These are phyloP conservation scores for Tetragnatha versicolor DNA, from an alignment of 1,140 invertebrate genomes.

Conservation along the genomic window DNA sequence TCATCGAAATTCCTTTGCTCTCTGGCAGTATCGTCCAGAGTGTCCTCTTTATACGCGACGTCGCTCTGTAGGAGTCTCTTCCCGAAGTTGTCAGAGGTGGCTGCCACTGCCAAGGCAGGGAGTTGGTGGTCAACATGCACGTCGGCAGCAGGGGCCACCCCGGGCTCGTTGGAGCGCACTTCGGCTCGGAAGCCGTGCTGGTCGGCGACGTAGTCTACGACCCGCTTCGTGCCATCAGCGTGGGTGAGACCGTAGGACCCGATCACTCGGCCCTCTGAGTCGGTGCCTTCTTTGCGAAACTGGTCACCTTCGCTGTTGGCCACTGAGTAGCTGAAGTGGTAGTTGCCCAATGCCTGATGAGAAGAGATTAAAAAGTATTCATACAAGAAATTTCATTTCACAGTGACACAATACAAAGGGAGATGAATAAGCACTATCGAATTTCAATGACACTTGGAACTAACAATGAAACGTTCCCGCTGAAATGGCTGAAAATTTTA, in stretches of 20 bases:
- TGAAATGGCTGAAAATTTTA: too few species aligned
- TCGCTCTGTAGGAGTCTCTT: neutral
- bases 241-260: constrained; percentile 57
- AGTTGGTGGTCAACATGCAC: constrained; percentile 19
- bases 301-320: constrained; percentile 50
- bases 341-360: constrained; percentile 56
- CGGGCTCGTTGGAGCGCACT: constrained; percentile 57
- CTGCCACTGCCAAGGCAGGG: constrained; percentile 1
- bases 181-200: constrained; percentile 57
- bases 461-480: too few species aligned
- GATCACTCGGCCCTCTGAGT: constrained; percentile 49
- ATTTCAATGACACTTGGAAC: too few species aligned
- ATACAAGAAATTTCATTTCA: too few species aligned
- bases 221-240: constrained; percentile 52
- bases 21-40: neutral
- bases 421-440: too few species aligned
- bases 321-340: constrained; percentile 57
- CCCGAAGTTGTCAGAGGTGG: constrained; percentile 19
- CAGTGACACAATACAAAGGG: too few species aligned
- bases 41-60: neutral
- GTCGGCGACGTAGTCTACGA: constrained; percentile 58
- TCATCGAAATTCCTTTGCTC: constrained; percentile 37
- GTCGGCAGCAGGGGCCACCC: constrained; percentile 44
- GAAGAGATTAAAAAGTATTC: too few species aligned
- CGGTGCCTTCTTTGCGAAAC: constrained; percentile 54